Evolutionary conservation across 2,113 vertebrate species (phyloP).

Genomic region (Pristiophorus japonicus): DNA sequence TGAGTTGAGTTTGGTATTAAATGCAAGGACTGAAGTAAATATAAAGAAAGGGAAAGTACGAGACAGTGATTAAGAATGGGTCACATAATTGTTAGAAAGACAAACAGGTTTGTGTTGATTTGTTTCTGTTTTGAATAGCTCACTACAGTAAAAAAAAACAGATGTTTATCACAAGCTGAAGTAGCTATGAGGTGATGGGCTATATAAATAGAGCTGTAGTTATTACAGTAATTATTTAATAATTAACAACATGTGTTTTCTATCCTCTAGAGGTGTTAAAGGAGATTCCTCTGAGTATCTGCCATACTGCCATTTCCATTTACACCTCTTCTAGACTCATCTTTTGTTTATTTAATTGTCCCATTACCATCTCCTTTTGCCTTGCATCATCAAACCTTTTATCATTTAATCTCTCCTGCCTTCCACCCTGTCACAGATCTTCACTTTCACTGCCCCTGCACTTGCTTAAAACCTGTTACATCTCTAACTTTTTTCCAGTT

Average conservation of each 20-base stretch:
- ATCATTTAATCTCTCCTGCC: too few relatives aligned
- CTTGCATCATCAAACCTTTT: too few relatives aligned
- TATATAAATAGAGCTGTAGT: background rate
- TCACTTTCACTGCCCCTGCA: too few relatives aligned
- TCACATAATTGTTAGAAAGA: background rate
- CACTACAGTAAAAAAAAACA: background rate
- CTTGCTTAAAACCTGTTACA: too few relatives aligned
- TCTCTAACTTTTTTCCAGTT: too few relatives aligned
- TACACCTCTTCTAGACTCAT: too few relatives aligned
- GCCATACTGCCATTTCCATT: too few relatives aligned
- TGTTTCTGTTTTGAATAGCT: background rate
- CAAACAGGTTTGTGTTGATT: background rate
- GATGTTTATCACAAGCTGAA: too few relatives aligned
- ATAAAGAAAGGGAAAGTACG: background rate
- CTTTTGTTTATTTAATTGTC: too few relatives aligned
- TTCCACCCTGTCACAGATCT: too few relatives aligned
- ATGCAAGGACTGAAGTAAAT: background rate
- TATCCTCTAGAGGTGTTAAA: background rate
- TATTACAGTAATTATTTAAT: background rate
- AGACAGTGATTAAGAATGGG: background rate
- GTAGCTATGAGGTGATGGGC: background rate
- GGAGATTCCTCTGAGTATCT: too few relatives aligned
- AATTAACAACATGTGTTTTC: background rate
- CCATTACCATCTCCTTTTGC: too few relatives aligned
- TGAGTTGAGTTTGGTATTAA: slow-evolving; percentile 45